Evolutionary conservation across 2,113 vertebrate species (phyloP), one percentile per base, ranked within the genome.

Genomic region (Cochlearius cochlearius): DNA sequence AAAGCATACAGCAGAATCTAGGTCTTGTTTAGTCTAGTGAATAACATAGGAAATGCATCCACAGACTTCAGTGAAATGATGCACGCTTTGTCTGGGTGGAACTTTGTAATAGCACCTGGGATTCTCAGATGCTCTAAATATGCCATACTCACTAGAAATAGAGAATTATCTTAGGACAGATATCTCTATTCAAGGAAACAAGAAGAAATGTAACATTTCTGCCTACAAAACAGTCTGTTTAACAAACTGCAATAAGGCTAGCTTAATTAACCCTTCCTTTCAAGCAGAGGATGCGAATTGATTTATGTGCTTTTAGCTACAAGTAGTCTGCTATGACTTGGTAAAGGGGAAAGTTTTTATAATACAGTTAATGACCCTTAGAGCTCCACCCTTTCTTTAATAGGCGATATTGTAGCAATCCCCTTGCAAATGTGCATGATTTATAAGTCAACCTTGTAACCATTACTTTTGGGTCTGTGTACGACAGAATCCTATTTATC

Each of bases 191-290:
- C 83, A 82, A 92, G 52, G 74, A 78, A 91, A 91, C 18, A 87
- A 60, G 64, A 87, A 72, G 36, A 87, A 94, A 84, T 39, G 16
- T 41, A 96, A 59, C 21, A 56, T 88, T 96, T 52, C 81, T 93
- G 62, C 77, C 74, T 88, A 85, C 43, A 87, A 90, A 87, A 53
- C 56, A 76, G 52, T 92, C 56, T 91, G 56, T 75, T 92, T 85
- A 91, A 60, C 49, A 75, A 85, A 85, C 53, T 85, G 49, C 66
- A 86, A 25, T 56, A 93, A 91, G 20, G 20, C 47, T 92, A 81
- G 45, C 14, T 47, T 82, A 91, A 95, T 85, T 96, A 91, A 92
- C 79, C 55, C 56, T 92, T 92, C 30, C 36, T 90, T 30, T 92
- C 15, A 84, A 78, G 18, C 3, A 60, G 22, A 81, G 34, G 23